Evolutionary conservation across 2,888 invertebrate genomes (phyloP), one percentile per base, ranked within the genome.

Genomic region (Diploptera punctata): DNA sequence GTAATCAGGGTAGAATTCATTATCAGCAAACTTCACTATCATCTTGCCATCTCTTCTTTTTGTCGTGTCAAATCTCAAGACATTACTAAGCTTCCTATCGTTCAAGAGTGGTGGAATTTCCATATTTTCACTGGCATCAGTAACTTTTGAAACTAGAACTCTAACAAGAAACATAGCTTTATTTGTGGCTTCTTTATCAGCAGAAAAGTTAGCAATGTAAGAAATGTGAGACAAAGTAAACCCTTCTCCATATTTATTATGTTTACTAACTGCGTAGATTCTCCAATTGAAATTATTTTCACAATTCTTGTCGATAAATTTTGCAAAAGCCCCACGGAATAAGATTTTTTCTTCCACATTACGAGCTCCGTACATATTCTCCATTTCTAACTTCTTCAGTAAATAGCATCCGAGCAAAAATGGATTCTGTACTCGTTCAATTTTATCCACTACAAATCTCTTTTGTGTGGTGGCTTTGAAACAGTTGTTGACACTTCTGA

Each of bases 151-250:
- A 4, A 77, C 70, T 5, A n/a, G n/a, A n/a, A n/a, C n/a, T n/a
- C n/a, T n/a, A n/a, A n/a, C n/a, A n/a, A n/a, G n/a, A n/a, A n/a
- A 72, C 80, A 80, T 80, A 1, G 77, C 74, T 70, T 78, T 78
- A 19, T 71, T 33, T 24, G 21, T 47, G 24, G 61, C 21, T 21
- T 52, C 10, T 31, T 68, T 21, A 21, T 33, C 33, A 62, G 38
- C 21, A 62, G 33, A 62, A n/a, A 38, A 24, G 43, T 43, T 62
- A 10, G 62, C 62, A 62, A 38, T 38, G 7, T 62, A 43, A 18
- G 62, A 33, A 38, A 62, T 62, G 2, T 33, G 62, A 1, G 62
- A 62, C 13, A 62, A 62, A 5, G 38, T 38, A 9, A 62, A 33
- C 19, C 62, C 62, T 62, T 62, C 2, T 0, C 62, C 62, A 16